Base-by-base conservation (phyloP, 2,113 vertebrate species). In the Spermophilus dauricus region DNA sequence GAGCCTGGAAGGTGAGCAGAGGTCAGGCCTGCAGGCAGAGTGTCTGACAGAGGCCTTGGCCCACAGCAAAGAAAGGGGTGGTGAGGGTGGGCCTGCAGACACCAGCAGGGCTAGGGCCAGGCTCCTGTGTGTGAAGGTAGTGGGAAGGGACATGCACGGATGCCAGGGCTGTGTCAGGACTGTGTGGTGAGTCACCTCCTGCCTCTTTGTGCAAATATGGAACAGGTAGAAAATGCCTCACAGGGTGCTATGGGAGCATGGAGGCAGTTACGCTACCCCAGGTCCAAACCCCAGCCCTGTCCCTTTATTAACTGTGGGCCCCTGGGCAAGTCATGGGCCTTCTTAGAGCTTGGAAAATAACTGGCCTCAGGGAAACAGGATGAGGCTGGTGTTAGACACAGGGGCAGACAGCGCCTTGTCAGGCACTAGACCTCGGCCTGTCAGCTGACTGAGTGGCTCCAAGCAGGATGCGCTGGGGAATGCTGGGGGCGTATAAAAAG, bases 1-100 rank as follows among this genome's bases (percentile, higher is more conserved):
- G 98, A 89, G 99, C 99, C 99, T 99, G 97, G 1, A 98, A 98
- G 85, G 56, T 0, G 14, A 96, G 65, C 70, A 97, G 13, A 88
- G 90, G 67, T 17, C 86, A 81, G 85, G 45, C 87, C 20, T 89
- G 42, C 14, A 9, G 53, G 51, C 70, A 89, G 65, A 39, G 67
- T 5, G 1, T 56, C 32, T 9, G 89, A n/a, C 30, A 39, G 73
- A 56, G 42, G 30, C 34, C 58, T 42, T 34, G 78, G 58, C 77
- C 85, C 6, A 37, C 0, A 20, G 70, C 82, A 63, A 61, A 73
- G 58, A 63, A 56, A 30, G 16, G 53, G 32, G 67, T 5, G 22
- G 37, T 30, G 48, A 56, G 58, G 22, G 20, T 5, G 5, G 61
- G 6, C 12, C 9, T 48, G 28, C 28, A 48, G 72, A 67, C 42